Evolutionary conservation across 2,113 vertebrate species (phyloP), one percentile per base, ranked within the genome.

Genomic region (Dicrurus megarhynchus): DNA sequence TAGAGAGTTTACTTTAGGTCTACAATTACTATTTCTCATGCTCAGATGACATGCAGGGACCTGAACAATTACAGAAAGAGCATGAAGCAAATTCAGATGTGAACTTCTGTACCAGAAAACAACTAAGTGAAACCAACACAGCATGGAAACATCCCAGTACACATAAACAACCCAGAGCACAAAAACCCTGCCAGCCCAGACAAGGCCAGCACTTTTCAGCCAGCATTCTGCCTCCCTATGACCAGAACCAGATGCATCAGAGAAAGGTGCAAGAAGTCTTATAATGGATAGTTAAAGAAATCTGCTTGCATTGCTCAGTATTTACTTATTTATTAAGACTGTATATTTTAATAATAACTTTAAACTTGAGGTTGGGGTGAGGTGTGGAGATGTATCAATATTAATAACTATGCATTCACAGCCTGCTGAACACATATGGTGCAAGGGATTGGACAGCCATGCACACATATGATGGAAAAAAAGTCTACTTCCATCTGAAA

Each of bases 231-330:
- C 37, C 35, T 89, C n/a, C 49, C 6, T 86, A 26, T 16, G 41
- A 64, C 69, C 73, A 95, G 93, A 95, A 92, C 56, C 60, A 94
- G 92, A 94, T 87, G 73, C 92, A 94, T 90, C 65, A 96, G 95
- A 96, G 92, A 93, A 97, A 97, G 96, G 92, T 94, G 95, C 95
- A 94, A 94, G 65, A 82, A 61, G 26, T 13, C 61, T 80, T 86
- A 18, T 33, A 67, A 59, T 3, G 10, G 42, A 41, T 15, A 55
- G 77, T 64, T 73, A 50, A 49, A 77, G 60, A 93, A 95, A 74
- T 18, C 42, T 37, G 37, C 24, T 74, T 73, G 55, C 47, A 70
- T 42, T 70, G 64, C 20, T 89, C 41, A 75, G 27, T 30, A 68
- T 64, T 94, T 46, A 75, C 5, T 55, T 74, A 56, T 39, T 57